Evolutionary conservation across 2,888 invertebrate species (phyloP), one percentile per base, ranked within the genome.

Genomic region (Cordilura impudica): DNA sequence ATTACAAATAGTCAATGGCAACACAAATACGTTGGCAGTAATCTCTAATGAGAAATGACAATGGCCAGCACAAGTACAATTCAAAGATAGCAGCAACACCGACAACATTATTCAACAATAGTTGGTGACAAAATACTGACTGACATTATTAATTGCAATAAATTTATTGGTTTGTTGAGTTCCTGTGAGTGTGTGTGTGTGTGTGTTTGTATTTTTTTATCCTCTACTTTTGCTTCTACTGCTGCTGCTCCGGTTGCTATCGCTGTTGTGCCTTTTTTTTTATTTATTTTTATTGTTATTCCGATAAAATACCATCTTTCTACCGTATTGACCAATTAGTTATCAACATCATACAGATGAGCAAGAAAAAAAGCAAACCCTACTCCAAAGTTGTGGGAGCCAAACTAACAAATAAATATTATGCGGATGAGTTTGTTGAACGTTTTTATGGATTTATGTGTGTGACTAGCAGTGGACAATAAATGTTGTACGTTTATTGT

Each of bases 61-160:
- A 14, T 29, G 21, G 58, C 51, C 65, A 67, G 66, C 47, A 18
- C 2, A 60, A 47, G 2, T 12, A 21, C 21, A n/a, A 49, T 1
- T 12, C 0, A 26, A 14, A 26, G 8, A 51, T 2, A 35, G 7
- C 35, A 35, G 35, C 10, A 4, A 35, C 35, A 35, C 35, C 12
- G n/a, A n/a, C 4, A 35, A 2, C 12, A 12, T 12, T n/a, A 39
- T n/a, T 39, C 18, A 19, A 67, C 61, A 78, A 71, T 63, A 66
- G 78, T 58, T 73, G 78, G 54, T 78, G 78, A 78, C 78, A 78
- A 78, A 78, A 78, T 51, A 73, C 78, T 69, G 73, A 69, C 78
- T 73, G 73, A 51, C 78, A 58, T 78, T 73, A 78, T 78, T 78
- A 78, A 78, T 78, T 78, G 73, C 73, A 63, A 69, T 63, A 67